phyloP scores from a whole-genome alignment of 2,113 vertebrate species.

The Phylloscopus whistleri region DNA sequence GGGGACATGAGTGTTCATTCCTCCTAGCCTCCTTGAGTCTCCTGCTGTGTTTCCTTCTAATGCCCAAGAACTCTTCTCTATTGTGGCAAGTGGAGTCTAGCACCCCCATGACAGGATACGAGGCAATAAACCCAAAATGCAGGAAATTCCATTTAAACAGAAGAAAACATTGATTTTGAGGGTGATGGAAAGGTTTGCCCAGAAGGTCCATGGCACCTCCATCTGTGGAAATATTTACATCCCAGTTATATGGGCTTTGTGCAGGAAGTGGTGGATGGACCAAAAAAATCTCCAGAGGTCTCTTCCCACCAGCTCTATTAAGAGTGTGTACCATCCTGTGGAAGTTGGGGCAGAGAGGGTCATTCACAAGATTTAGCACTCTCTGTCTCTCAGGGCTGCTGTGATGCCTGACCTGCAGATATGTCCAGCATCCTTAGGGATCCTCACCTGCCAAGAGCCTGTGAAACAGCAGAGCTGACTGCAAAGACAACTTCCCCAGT shows the following conservation, averaged over 20 bases:
- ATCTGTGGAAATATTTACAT: neutral
- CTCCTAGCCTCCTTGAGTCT: neutral
- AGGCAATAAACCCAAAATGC: neutral
- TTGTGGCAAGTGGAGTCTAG: neutral
- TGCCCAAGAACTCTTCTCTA: neutral
- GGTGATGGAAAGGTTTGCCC: neutral
- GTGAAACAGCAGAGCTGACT: neutral
- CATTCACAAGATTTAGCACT: neutral
- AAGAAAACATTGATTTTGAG: neutral
- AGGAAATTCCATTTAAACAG: neutral
- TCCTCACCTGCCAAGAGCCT: neutral
- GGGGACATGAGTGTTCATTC: accelerated
- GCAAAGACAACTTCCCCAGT: neutral
- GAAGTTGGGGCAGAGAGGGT: neutral
- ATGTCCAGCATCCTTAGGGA: neutral
- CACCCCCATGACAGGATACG: neutral
- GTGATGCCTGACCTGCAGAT: neutral
- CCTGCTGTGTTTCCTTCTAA: neutral
- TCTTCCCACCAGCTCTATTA: neutral
- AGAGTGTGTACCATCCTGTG: neutral
- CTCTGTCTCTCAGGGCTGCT: neutral
- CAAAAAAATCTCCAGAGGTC: neutral
- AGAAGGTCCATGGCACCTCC: neutral
- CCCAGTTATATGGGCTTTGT: neutral
- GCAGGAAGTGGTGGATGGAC: neutral